A percentile compares a stretch with the other conserved stretches of the same genome.
Conservation (phyloP, 2,113 vertebrate species). For the Girardinichthys multiradiatus region DNA sequence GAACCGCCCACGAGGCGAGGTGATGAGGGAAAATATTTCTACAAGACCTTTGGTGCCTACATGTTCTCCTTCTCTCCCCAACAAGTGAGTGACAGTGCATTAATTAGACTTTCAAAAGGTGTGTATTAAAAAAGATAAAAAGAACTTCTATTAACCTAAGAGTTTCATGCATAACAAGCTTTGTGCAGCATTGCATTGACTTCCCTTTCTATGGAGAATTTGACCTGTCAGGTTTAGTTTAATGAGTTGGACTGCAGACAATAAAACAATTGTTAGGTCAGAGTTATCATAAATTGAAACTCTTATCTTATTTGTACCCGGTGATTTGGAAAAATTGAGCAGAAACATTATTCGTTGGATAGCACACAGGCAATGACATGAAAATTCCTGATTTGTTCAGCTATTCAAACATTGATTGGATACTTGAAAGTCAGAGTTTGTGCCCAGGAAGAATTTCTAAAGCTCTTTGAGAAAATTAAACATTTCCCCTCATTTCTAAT, state of each 20-base stretch:
- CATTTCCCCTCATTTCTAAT: conserved; percentile 68
- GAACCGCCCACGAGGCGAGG: too few species aligned
- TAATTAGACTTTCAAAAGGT: conserved; percentile 21
- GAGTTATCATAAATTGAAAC: conserved; percentile 68
- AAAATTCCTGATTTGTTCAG: conserved; percentile 65
- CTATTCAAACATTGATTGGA: conserved; percentile 71
- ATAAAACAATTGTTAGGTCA: conserved; percentile 45
- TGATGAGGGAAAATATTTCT: conserved; percentile 44
- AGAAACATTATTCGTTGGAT: conserved; percentile 56
- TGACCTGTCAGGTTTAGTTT: conserved; percentile 58
- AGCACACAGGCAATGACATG: conserved; percentile 49
- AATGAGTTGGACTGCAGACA: conserved; percentile 50
- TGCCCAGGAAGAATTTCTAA: conserved; percentile 54
- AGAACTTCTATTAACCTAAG: conserved; percentile 27
- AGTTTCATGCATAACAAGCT: conserved; percentile 40
- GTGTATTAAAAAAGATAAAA: conserved; percentile 5
- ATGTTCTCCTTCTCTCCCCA: conserved; percentile 25
- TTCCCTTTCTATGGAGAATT: conserved; percentile 39
- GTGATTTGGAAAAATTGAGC: conserved; percentile 43
- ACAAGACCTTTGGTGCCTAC: conserved; percentile 27
- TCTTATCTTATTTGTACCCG: conserved; percentile 64
- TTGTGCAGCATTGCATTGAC: conserved; percentile 7
- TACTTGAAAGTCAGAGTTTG: conserved; percentile 43
- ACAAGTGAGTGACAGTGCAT: background rate
- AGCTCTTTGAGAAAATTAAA: conserved; percentile 69